These are phyloP conservation scores for Holothuria leucospilota DNA, from an alignment of 53 echinoderm and acorn worm species.

Conservation along the genomic window DNA sequence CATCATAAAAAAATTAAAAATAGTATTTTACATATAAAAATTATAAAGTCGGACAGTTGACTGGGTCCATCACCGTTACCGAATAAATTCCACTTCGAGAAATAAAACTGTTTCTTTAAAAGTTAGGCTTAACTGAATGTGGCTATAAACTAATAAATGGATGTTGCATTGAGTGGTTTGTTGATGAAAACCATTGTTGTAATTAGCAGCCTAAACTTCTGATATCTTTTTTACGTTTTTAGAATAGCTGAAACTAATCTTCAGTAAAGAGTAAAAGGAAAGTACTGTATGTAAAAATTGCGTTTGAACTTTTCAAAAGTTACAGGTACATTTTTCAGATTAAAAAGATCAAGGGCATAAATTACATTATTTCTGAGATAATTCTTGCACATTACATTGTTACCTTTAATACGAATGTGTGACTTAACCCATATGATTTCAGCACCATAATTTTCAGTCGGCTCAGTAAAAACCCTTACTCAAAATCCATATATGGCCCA, in stretches of 20 bases:
- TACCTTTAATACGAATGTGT: background rate
- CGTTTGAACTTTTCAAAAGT: background rate
- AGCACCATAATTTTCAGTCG: background rate
- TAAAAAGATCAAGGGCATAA: background rate
- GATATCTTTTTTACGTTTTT: too few relatives aligned
- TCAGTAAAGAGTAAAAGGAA: too few relatives aligned
- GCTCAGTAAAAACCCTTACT: background rate
- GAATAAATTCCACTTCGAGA: too few relatives aligned
- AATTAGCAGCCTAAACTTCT: background rate
- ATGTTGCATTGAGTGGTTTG: background rate
- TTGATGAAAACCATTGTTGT: background rate
- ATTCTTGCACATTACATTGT: background rate
- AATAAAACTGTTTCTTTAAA: too few relatives aligned
- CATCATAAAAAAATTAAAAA: too few relatives aligned
- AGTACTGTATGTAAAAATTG: too few relatives aligned
- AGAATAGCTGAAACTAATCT: background rate
- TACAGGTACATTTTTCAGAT: background rate
- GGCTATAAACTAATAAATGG: too few relatives aligned
- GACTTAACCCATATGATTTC: slow-evolving; percentile 4
- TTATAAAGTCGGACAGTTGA: too few relatives aligned
- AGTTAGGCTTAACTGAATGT: too few relatives aligned
- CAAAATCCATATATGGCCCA: too few relatives aligned
- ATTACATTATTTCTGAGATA: background rate
- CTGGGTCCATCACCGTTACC: too few relatives aligned
- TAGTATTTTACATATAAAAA: too few relatives aligned